A percentile compares a stretch with the other conserved stretches of the same genome.
phyloP scores from a whole-genome alignment of 1,140 invertebrate species.

The silkworm (Bombyx mori) region ASM3026992v2 NC_085115.1:10350001-10350500 shows the following conservation, averaged over 20 bases:
- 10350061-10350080: neutral
- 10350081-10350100: neutral
- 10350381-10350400: too few relatives aligned
- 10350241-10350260: neutral
- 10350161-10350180: constrained; percentile 26
- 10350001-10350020: neutral
- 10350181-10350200: constrained; percentile 19
- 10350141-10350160: constrained; percentile 21
- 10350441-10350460: too few relatives aligned
- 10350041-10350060: neutral
- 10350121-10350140: constrained; percentile 34
- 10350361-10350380: neutral
- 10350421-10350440: too few relatives aligned
- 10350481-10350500: too few relatives aligned
- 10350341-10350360: neutral
- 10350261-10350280: neutral
- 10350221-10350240: neutral
- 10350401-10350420: too few relatives aligned
- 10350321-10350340: neutral
- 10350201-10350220: constrained; percentile 8
- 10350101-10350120: constrained; percentile 16
- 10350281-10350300: neutral
- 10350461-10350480: too few relatives aligned
- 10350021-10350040: neutral
- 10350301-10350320: neutral